Percentiles rank a stretch among this genome's conserved stretches.
These are phyloP conservation scores for Cossypha polioptera DNA, from an alignment of 2,797 vertebrate genomes.

Conservation along the genomic window DNA sequence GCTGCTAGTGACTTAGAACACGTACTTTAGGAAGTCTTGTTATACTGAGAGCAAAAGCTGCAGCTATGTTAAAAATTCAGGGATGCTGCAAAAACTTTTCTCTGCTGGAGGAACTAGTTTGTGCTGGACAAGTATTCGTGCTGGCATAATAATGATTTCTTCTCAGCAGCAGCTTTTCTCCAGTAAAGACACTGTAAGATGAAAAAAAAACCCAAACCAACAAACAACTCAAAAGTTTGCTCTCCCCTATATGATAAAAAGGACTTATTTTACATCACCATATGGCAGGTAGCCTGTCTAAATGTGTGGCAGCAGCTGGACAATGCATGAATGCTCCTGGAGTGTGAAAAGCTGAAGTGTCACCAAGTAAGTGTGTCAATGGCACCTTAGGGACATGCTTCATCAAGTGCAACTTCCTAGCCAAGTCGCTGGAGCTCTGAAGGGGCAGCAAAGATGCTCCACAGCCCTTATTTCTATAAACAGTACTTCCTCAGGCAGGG, in stretches of 20 bases:
- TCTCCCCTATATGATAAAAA: not conserved
- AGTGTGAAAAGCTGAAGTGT: not conserved
- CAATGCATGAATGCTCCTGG: not conserved
- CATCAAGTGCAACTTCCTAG: not conserved
- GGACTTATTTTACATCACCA: not conserved
- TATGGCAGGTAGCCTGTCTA: not conserved
- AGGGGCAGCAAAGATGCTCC: not conserved
- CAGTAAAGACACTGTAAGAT: not conserved
- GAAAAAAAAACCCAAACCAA: not conserved
- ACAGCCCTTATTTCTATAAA: not conserved
- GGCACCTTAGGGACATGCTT: not conserved
- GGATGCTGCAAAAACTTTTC: not conserved
- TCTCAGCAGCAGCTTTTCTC: not conserved
- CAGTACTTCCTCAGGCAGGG: not conserved
- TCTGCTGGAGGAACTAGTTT: not conserved
- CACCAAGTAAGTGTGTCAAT: not conserved
- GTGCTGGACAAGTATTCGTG: not conserved
- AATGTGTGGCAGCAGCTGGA: not conserved
- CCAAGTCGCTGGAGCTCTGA: not conserved
- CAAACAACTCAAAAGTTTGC: not conserved
- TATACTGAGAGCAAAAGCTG: not conserved
- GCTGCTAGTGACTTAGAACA: not conserved
- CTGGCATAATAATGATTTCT: not conserved
- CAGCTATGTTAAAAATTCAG: fast-evolving
- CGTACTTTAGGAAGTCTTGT: not conserved